These are phyloP conservation scores for Siniperca knerii DNA, from an alignment of 2,113 vertebrate species.

Conservation along the genomic window DNA sequence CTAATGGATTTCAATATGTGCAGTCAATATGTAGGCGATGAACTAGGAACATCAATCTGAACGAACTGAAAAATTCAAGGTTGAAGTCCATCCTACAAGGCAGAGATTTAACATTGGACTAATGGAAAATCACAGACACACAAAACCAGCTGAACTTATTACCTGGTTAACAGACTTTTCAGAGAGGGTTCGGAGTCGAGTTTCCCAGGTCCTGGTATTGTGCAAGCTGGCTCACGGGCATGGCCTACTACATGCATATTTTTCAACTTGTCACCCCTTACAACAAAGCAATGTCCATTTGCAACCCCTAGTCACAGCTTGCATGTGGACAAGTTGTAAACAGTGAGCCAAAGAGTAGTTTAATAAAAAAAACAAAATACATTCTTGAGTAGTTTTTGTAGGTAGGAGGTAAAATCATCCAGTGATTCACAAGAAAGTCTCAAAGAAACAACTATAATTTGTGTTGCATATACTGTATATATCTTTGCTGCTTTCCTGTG, in stretches of 20 bases:
- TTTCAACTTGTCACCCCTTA: neutral
- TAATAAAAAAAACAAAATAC: too few relatives aligned
- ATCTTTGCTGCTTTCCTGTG: neutral
- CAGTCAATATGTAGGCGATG: neutral
- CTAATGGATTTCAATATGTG: neutral
- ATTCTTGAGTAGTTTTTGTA: neutral
- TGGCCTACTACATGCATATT: neutral
- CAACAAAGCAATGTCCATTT: neutral
- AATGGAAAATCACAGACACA: neutral
- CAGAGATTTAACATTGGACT: neutral
- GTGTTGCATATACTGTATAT: neutral
- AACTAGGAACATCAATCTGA: constrained; percentile 13
- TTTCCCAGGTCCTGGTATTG: neutral
- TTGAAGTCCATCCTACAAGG: neutral
- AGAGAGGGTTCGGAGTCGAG: too few relatives aligned
- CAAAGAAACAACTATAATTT: neutral
- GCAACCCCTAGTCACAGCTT: neutral
- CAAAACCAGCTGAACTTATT: neutral
- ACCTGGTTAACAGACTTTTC: neutral
- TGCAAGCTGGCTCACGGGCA: neutral
- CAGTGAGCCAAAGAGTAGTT: neutral
- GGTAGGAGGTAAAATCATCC: neutral
- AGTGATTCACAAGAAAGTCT: neutral
- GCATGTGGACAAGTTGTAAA: neutral
- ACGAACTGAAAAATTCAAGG: neutral